A percentile compares a stretch with the other conserved stretches of the same genome.
Conservation (phyloP, 2,113 vertebrate genomes). For the Boulengeromyrus knoepffleri region DNA sequence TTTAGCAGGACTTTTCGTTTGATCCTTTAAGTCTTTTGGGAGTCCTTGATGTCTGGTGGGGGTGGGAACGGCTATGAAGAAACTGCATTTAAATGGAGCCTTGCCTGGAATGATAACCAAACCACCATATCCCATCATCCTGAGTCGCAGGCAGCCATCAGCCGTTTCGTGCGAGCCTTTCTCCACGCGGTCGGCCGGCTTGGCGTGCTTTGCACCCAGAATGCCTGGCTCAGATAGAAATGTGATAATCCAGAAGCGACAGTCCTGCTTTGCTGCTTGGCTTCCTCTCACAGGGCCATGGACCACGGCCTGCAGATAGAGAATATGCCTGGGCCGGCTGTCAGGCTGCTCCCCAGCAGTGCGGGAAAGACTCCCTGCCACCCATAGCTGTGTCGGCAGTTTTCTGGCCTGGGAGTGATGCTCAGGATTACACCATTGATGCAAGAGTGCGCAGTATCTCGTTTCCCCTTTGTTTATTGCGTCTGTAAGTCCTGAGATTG, state of each 20-base stretch:
- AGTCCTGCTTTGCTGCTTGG: background rate
- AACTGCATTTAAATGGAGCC: background rate
- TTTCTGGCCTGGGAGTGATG: background rate
- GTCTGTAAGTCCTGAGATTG: background rate
- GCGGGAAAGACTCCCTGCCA: background rate
- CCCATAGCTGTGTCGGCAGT: background rate
- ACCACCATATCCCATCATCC: background rate
- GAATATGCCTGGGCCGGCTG: background rate
- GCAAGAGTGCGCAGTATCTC: background rate
- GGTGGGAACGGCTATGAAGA: background rate
- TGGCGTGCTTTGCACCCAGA: background rate
- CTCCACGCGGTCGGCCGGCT: background rate
- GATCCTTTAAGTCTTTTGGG: background rate
- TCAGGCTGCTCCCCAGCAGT: background rate
- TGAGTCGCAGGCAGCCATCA: background rate
- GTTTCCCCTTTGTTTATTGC: background rate
- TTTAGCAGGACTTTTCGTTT: background rate
- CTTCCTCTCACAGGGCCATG: background rate
- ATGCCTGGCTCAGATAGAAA: background rate
- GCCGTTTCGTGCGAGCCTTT: background rate
- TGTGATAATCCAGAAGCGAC: background rate
- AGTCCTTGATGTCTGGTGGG: background rate
- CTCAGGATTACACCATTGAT: background rate
- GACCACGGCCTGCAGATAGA: background rate
- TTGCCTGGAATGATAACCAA: background rate